These are phyloP conservation scores for Microchrysa polita DNA, from an alignment of 2,888 invertebrate species.

Conservation along the genomic window DNA sequence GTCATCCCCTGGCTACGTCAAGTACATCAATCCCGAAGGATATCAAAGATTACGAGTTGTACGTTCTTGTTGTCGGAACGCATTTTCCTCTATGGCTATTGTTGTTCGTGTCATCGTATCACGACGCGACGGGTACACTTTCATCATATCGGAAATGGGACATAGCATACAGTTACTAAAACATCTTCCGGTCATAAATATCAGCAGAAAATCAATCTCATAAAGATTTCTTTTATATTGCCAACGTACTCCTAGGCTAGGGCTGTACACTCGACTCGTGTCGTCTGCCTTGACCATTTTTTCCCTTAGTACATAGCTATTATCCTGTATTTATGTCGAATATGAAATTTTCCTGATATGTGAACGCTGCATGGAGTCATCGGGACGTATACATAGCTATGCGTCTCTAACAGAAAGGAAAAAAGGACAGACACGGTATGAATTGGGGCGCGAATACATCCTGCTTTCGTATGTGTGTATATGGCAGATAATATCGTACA, in stretches of 20 bases:
- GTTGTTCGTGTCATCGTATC: no score
- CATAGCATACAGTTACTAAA: slow-evolving; percentile 39
- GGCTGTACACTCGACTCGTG: no score
- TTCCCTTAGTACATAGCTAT: not conserved
- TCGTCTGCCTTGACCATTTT: not conserved
- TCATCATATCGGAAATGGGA: slow-evolving; percentile 32
- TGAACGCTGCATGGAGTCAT: not conserved
- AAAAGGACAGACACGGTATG: not conserved
- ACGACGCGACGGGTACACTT: no score
- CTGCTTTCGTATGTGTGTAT: no score
- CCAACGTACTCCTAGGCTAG: slow-evolving; percentile 13
- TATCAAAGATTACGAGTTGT: slow-evolving; percentile 7
- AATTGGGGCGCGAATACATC: not conserved
- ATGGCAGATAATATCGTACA: not conserved
- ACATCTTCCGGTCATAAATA: slow-evolving; percentile 41
- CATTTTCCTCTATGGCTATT: not conserved
- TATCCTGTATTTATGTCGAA: slow-evolving; percentile 5
- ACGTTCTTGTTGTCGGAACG: slow-evolving; percentile 3
- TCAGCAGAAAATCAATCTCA: slow-evolving; percentile 39
- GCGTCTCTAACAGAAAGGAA: not conserved
- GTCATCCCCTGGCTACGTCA: not conserved
- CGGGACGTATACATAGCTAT: not conserved
- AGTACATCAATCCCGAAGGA: slow-evolving; percentile 31
- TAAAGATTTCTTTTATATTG: slow-evolving; percentile 41
- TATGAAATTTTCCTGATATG: slow-evolving; percentile 2